phyloP scores from a whole-genome alignment of 2,113 vertebrate species.

The Myotis lucifugus region DNA sequence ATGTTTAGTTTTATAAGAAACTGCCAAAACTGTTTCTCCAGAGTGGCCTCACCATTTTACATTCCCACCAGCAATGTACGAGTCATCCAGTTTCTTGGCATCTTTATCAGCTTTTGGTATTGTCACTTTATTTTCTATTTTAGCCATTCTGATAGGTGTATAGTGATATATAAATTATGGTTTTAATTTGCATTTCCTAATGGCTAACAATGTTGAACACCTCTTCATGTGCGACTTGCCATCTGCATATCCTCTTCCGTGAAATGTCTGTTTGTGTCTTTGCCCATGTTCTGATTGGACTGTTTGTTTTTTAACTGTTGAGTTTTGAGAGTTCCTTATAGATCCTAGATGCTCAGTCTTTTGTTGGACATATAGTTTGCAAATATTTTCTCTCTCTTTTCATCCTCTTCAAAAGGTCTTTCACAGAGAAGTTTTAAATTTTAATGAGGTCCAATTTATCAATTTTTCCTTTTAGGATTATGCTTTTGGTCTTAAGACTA shows the following conservation, averaged over 20 bases:
- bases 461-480: neutral
- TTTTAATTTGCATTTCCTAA: neutral
- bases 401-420: neutral
- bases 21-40: neutral
- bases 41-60: neutral
- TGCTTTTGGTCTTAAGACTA: neutral
- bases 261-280: neutral
- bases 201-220: neutral
- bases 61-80: neutral
- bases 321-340: neutral
- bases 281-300: neutral
- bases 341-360: neutral
- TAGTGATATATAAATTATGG: neutral
- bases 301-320: neutral
- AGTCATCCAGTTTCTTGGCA: neutral
- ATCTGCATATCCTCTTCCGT: neutral
- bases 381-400: neutral
- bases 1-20: neutral
- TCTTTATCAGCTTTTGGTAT: neutral
- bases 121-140: neutral
- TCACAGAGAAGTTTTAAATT: conserved; percentile 20
- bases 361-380: neutral
- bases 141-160: neutral
- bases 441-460: conserved; percentile 4
- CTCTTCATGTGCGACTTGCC: neutral